These are phyloP conservation scores for Etheostoma cragini DNA, from an alignment of 2,113 vertebrate species.

Conservation along the genomic window DNA sequence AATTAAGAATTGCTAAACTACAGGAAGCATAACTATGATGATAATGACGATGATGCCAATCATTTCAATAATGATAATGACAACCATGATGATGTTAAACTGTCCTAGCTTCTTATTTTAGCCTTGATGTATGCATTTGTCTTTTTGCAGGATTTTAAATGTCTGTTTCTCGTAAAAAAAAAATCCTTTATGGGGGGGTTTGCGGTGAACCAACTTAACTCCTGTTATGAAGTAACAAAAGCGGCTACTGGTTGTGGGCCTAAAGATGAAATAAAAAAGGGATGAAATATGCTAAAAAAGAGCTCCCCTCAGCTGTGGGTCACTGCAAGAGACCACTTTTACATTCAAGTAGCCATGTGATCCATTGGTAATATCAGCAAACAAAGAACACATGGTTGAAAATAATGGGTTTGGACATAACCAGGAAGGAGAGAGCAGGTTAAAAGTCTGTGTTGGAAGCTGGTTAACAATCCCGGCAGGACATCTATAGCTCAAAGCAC, in stretches of 20 bases:
- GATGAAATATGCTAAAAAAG: not conserved
- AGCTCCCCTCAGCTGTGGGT: not conserved
- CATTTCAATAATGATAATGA: slow-evolving; percentile 13
- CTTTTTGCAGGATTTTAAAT: not conserved
- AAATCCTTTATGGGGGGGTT: too few relatives aligned
- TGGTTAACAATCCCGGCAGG: slow-evolving; percentile 54
- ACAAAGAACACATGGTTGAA: slow-evolving; percentile 13
- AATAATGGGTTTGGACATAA: slow-evolving; percentile 23
- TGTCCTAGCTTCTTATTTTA: not conserved
- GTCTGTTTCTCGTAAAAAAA: too few relatives aligned
- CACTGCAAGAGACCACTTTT: not conserved
- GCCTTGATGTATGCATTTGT: slow-evolving; percentile 2
- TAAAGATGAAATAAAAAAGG: not conserved
- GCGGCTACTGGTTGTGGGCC: too few relatives aligned
- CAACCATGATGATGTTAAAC: slow-evolving; percentile 2
- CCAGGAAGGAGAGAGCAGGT: slow-evolving; percentile 32
- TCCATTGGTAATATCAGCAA: not conserved
- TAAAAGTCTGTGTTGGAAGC: slow-evolving; percentile 53
- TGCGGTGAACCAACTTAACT: too few relatives aligned
- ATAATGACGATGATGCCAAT: slow-evolving; percentile 12
- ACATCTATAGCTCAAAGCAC: slow-evolving; percentile 46
- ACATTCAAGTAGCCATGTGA: not conserved
- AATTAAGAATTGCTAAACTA: slow-evolving; percentile 24
- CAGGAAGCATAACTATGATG: slow-evolving; percentile 7
- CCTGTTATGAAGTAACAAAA: too few relatives aligned